phyloP scores from a whole-genome alignment of 2,888 invertebrate species.

The Tachina lurida region DNA sequence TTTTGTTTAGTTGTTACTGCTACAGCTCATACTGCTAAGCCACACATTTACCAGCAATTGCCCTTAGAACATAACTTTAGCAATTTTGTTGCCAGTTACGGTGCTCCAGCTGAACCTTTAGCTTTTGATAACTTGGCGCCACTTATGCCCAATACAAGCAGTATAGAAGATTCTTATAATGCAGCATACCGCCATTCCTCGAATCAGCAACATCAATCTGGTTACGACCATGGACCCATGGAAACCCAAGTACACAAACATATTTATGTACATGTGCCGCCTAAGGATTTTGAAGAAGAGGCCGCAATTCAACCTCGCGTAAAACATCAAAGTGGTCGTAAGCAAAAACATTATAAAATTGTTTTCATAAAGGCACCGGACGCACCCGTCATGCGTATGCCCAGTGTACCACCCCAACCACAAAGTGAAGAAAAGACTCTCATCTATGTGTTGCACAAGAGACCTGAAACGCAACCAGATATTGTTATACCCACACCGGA shows the following conservation, averaged over 20 bases:
- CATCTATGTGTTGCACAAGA: slow-evolving; percentile 94
- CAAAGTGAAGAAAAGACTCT: slow-evolving; percentile 94
- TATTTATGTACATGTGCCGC: slow-evolving; percentile 82
- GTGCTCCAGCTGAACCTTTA: slow-evolving; percentile 43
- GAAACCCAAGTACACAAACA: slow-evolving; percentile 80
- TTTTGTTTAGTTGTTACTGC: neutral
- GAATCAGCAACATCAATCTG: slow-evolving; percentile 75
- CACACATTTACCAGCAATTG: slow-evolving; percentile 77
- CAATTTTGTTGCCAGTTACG: slow-evolving; percentile 75
- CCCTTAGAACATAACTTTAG: slow-evolving; percentile 76
- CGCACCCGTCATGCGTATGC: slow-evolving; percentile 89
- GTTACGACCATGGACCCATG: slow-evolving; percentile 77
- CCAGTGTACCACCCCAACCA: slow-evolving; percentile 89
- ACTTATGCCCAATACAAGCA: neutral
- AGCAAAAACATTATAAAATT: slow-evolving; percentile 95
- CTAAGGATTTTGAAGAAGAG: slow-evolving; percentile 80
- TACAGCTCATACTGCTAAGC: slow-evolving; percentile 74
- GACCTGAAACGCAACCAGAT: slow-evolving; percentile 91
- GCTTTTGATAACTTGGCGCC: neutral
- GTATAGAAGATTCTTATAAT: slow-evolving; percentile 78
- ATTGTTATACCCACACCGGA: slow-evolving; percentile 89
- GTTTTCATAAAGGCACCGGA: slow-evolving; percentile 96
- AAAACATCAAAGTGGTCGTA: slow-evolving; percentile 83
- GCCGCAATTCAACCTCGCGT: slow-evolving; percentile 79
- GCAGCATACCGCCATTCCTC: slow-evolving; percentile 78